Percentiles rank a stretch among this genome's conserved stretches.
phyloP scores from a whole-genome alignment of 2,888 invertebrate species.

The Drosophila macrospina region DNA sequence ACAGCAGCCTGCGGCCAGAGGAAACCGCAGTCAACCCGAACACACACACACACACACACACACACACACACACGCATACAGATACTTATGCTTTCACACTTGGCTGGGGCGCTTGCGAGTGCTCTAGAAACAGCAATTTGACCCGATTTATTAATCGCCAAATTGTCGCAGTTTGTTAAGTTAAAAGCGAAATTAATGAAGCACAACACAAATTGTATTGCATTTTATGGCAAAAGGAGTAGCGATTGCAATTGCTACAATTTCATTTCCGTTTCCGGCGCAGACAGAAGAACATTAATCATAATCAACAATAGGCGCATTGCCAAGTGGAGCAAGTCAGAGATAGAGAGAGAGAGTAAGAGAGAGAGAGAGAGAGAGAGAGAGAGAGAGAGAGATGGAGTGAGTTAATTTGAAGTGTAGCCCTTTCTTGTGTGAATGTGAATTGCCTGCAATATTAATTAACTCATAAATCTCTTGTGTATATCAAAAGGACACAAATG shows the following conservation, averaged over 20 bases:
- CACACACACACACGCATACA: conserved; percentile 6
- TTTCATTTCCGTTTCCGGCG: conserved; percentile 61
- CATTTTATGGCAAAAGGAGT: conserved; percentile 46
- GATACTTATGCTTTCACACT: background rate
- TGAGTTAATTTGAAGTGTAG: conserved; percentile 9
- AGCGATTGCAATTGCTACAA: conserved; percentile 27
- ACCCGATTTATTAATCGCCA: conserved; percentile 60
- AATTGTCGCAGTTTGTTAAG: conserved; percentile 47
- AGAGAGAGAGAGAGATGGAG: background rate
- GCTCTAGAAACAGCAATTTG: conserved; percentile 46
- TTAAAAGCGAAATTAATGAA: conserved; percentile 45
- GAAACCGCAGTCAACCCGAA: conserved; percentile 44
- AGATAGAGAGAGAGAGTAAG: no score
- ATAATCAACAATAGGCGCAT: conserved; percentile 58
- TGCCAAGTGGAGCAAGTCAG: conserved; percentile 16
- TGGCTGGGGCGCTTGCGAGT: conserved; percentile 9
- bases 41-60: conserved; percentile 17
- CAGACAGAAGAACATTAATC: conserved; percentile 59
- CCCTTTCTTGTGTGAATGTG: conserved; percentile 18
- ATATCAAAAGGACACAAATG: conserved; percentile 71
- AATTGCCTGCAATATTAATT: conserved; percentile 66
- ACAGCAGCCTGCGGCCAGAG: conserved; percentile 27
- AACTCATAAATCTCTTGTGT: conserved; percentile 80
- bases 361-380: background rate
- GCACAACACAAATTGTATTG: conserved; percentile 39